phyloP scores from a whole-genome alignment of 2,797 vertebrate species.

The Gouania willdenowi region DNA sequence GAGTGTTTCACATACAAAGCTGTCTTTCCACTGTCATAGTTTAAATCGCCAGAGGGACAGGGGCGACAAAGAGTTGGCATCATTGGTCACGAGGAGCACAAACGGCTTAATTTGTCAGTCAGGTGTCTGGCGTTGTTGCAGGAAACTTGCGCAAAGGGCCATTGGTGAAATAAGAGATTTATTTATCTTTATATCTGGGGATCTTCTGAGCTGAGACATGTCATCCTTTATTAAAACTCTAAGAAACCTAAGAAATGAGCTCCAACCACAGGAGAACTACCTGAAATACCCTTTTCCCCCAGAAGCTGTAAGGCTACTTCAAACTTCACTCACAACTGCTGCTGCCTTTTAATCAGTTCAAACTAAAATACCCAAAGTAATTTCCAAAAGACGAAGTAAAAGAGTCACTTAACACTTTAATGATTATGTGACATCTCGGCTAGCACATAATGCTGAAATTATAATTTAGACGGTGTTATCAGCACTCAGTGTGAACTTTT shows the following conservation, averaged over 20 bases:
- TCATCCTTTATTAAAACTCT: too few relatives aligned
- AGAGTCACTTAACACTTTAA: slow-evolving; percentile 7
- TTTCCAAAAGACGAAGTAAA: too few relatives aligned
- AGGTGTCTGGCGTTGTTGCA: not conserved
- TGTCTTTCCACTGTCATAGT: slow-evolving; percentile 42
- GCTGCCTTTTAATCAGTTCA: slow-evolving; percentile 41
- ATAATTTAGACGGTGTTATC: slow-evolving; percentile 3
- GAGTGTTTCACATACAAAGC: slow-evolving; percentile 23
- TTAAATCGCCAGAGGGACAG: slow-evolving; percentile 25
- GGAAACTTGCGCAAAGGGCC: not conserved
- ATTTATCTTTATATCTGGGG: too few relatives aligned
- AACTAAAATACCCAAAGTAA: slow-evolving; percentile 10
- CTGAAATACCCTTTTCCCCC: too few relatives aligned
- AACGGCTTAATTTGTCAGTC: slow-evolving; percentile 5
- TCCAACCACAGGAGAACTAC: too few relatives aligned
- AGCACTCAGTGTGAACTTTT: slow-evolving; percentile 28
- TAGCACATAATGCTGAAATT: slow-evolving; percentile 41
- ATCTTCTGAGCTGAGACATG: too few relatives aligned
- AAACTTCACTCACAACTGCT: too few relatives aligned
- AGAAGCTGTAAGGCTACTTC: too few relatives aligned
- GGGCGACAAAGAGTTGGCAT: slow-evolving; percentile 19
- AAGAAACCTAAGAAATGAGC: too few relatives aligned
- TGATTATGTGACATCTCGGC: slow-evolving; percentile 42
- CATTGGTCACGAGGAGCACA: slow-evolving; percentile 23
- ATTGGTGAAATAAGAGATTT: slow-evolving; percentile 4